Percentiles rank a stretch among this genome's conserved stretches.
These are phyloP conservation scores for Neomonachus schauinslandi DNA, from an alignment of 2,113 vertebrate genomes.

Conservation along the genomic window DNA sequence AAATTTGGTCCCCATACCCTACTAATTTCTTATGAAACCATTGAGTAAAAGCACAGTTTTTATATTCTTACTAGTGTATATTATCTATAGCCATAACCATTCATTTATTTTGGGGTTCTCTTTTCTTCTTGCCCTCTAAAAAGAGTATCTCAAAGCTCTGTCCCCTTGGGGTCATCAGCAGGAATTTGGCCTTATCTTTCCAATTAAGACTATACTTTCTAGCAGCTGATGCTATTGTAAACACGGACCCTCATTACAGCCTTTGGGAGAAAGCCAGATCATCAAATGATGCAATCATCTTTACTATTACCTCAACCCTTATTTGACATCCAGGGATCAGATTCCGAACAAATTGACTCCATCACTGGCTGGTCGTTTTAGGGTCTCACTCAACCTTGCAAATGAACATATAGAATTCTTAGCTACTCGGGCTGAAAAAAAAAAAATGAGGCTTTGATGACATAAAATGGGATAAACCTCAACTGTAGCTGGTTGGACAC, in stretches of 20 bases:
- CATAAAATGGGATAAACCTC: neutral
- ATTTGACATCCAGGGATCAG: neutral
- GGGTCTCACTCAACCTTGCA: slow-evolving; percentile 15
- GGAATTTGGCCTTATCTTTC: slow-evolving; percentile 41
- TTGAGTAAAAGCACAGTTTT: neutral
- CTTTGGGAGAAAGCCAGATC: slow-evolving; percentile 13
- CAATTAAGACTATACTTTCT: neutral
- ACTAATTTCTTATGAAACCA: slow-evolving; percentile 20
- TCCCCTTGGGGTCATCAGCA: neutral
- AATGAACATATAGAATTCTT: neutral
- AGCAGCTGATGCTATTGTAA: neutral
- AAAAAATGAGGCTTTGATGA: slow-evolving; percentile 16
- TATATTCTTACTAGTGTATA: neutral
- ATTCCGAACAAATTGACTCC: neutral
- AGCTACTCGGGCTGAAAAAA: neutral
- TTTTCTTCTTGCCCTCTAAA: slow-evolving; percentile 27
- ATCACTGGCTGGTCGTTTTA: neutral
- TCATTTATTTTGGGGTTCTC: neutral
- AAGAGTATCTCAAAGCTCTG: neutral
- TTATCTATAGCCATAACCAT: neutral
- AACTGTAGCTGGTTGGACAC: neutral
- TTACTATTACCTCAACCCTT: neutral
- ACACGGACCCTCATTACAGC: neutral
- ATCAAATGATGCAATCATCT: neutral
- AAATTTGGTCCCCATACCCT: neutral